phyloP scores from a whole-genome alignment of 2,113 vertebrate genomes.

The Charadrius vociferus region DNA sequence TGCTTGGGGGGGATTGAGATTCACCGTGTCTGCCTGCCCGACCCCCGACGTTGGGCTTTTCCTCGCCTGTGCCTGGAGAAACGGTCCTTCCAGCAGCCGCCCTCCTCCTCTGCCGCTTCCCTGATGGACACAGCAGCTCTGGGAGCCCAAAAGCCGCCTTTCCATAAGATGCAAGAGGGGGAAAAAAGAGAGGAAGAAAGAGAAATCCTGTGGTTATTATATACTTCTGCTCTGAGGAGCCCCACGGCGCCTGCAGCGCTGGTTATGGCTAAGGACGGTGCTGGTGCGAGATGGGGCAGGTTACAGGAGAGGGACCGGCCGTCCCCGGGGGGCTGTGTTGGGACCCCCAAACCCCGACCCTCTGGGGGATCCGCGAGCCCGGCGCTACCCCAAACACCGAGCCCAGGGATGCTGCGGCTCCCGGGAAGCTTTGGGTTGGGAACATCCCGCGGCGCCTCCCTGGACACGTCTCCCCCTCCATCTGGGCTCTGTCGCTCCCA shows the following conservation, averaged over 20 bases:
- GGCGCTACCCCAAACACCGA: no score
- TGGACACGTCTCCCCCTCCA: no score
- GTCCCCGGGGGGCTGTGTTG: no score
- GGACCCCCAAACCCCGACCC: no score
- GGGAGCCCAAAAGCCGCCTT: background rate
- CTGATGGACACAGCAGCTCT: background rate
- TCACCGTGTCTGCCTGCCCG: background rate
- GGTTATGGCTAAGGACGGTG: no score
- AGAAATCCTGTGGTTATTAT: no score
- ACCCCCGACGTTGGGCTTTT: background rate
- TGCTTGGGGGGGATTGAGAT: background rate
- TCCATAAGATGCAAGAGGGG: background rate
- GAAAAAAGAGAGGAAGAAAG: no score
- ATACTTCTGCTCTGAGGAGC: no score
- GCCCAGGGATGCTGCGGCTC: background rate
- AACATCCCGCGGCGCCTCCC: background rate
- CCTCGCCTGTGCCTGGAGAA: background rate
- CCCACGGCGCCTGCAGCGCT: no score
- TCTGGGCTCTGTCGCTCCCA: background rate
- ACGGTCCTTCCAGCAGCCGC: background rate
- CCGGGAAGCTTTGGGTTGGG: rapidly evolving
- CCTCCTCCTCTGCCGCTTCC: background rate
- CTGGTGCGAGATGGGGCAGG: no score
- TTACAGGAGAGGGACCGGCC: no score
- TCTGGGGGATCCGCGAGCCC: no score